These are phyloP conservation scores for Sarcophaga variegata DNA, from an alignment of 2,888 invertebrate species.

Conservation along the genomic window DNA sequence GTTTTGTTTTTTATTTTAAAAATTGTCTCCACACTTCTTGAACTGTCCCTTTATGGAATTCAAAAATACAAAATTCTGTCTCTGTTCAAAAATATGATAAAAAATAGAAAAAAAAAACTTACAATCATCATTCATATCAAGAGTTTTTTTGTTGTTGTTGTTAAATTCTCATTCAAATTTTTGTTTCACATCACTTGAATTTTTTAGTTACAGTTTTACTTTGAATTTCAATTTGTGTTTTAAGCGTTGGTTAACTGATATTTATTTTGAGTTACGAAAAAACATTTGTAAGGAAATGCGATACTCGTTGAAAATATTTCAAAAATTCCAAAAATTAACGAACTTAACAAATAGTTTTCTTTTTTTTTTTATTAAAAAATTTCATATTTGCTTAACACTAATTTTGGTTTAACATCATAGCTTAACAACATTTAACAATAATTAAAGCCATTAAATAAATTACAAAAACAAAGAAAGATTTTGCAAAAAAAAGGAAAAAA, in stretches of 20 bases:
- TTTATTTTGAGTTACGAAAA: conserved; percentile 33
- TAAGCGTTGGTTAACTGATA: conserved; percentile 30
- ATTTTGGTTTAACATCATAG: neutral
- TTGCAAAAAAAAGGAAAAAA: conserved; percentile 26
- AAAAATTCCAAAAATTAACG: neutral
- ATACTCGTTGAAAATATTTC: neutral
- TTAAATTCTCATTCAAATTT: neutral
- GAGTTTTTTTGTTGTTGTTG: conserved; percentile 1
- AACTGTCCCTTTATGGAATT: conserved; percentile 26
- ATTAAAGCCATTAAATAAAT: neutral
- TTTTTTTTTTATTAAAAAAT: neutral
- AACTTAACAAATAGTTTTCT: neutral
- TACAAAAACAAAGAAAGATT: neutral
- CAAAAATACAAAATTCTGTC: conserved; percentile 50
- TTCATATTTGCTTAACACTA: conserved; percentile 12
- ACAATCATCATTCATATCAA: conserved; percentile 38
- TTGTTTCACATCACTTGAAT: too few relatives aligned
- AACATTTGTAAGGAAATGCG: conserved; percentile 18
- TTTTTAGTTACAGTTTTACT: neutral
- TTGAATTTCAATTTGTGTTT: conserved; percentile 21
- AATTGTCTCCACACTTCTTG: conserved; percentile 31
- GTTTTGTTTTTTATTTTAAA: conserved; percentile 4
- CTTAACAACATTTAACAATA: neutral
- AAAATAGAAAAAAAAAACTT: conserved; percentile 21
- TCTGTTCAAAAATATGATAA: conserved; percentile 25